Evolutionary conservation across 1,140 invertebrate species (phyloP).

Genomic region (Drosophila jambulina): DNA sequence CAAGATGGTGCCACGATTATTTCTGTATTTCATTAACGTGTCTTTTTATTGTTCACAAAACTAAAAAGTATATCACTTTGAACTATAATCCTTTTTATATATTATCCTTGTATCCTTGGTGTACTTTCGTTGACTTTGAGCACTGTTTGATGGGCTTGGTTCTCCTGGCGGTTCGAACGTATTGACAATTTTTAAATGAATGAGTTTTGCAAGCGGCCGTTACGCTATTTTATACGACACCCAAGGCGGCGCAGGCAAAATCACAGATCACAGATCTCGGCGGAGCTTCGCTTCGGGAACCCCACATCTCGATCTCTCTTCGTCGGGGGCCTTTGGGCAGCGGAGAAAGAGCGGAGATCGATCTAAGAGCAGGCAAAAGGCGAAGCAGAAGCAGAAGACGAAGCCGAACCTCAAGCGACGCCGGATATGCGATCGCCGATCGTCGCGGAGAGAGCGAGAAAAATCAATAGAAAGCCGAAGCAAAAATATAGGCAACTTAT

Average conservation of each 20-base stretch:
- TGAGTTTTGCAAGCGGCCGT: slow-evolving; percentile 61
- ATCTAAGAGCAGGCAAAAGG: slow-evolving; percentile 16
- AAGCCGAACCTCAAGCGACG: slow-evolving; percentile 3
- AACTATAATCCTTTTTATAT: slow-evolving; percentile 10
- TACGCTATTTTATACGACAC: slow-evolving; percentile 66
- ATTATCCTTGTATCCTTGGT: slow-evolving; percentile 4
- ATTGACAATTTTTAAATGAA: slow-evolving; percentile 74
- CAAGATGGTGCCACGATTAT: slow-evolving; percentile 75
- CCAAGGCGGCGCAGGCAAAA: slow-evolving; percentile 41
- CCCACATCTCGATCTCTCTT: slow-evolving; percentile 40
- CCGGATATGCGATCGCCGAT: slow-evolving; percentile 40
- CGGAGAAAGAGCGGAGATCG: slow-evolving; percentile 33
- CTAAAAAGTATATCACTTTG: background rate
- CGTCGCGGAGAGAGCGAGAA: background rate
- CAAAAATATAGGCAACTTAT: slow-evolving; percentile 42
- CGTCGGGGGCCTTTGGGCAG: slow-evolving; percentile 1
- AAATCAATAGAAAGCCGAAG: slow-evolving; percentile 13
- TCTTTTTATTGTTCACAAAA: slow-evolving; percentile 27
- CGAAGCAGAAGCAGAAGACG: background rate
- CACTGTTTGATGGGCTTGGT: slow-evolving; percentile 16
- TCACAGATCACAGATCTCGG: slow-evolving; percentile 29
- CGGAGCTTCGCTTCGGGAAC: slow-evolving; percentile 36
- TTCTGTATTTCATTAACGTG: slow-evolving; percentile 85
- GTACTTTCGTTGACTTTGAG: slow-evolving; percentile 4
- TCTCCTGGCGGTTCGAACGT: slow-evolving; percentile 53